These are phyloP conservation scores for Adela reaumurella DNA, from an alignment of 2,888 invertebrate genomes.

Conservation along the genomic window DNA sequence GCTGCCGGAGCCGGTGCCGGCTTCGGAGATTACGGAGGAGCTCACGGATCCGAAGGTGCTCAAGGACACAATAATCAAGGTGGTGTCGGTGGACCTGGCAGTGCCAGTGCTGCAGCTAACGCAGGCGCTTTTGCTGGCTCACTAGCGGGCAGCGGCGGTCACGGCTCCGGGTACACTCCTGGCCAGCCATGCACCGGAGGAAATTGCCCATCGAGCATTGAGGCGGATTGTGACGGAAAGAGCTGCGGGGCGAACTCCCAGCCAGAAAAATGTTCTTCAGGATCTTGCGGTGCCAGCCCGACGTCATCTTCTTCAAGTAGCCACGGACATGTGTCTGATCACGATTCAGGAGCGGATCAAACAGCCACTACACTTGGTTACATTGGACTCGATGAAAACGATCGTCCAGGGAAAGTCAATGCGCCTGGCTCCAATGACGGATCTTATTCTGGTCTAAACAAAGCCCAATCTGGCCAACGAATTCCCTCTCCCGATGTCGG, in stretches of 20 bases:
- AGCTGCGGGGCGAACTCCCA: background rate
- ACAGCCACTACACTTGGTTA: too few relatives aligned
- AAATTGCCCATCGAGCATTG: background rate
- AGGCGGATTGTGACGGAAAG: background rate
- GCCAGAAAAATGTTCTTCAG: background rate
- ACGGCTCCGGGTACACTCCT: background rate
- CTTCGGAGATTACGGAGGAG: too few relatives aligned
- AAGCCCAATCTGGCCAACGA: too few relatives aligned
- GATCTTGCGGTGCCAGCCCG: background rate
- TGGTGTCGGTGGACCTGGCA: background rate
- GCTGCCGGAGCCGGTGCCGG: background rate
- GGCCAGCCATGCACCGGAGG: background rate
- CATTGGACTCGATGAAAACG: background rate
- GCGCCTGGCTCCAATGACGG: too few relatives aligned
- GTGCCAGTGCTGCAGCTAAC: background rate
- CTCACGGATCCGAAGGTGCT: background rate
- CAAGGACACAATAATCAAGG: background rate
- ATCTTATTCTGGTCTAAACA: background rate
- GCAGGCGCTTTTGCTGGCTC: slow-evolving; percentile 1
- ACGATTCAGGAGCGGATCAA: background rate
- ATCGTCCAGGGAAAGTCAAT: background rate
- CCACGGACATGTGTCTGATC: background rate
- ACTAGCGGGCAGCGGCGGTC: background rate
- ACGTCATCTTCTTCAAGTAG: background rate
- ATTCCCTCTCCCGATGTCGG: background rate